Evolutionary conservation across 2,888 invertebrate species (phyloP).

Genomic region (Diabrotica balteata): DNA sequence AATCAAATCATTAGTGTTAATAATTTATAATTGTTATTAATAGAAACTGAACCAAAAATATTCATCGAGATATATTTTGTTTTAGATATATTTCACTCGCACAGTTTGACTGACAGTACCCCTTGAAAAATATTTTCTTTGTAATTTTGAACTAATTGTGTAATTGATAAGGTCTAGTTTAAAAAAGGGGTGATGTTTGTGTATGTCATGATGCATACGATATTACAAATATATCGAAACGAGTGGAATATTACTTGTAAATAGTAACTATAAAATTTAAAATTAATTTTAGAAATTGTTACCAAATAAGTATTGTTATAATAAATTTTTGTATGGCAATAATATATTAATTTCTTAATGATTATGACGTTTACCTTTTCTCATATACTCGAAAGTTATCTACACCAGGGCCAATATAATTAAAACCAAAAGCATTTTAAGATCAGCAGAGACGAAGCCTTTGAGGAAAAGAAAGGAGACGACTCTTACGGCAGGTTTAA

Average conservation of each 20-base stretch:
- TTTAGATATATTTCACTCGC: constrained; percentile 24
- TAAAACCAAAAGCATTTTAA: no score
- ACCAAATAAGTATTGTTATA: constrained; percentile 49
- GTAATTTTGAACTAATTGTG: neutral
- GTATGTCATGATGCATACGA: no score
- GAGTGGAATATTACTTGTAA: constrained; percentile 34
- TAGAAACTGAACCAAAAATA: constrained; percentile 38
- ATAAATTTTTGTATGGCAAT: constrained; percentile 20
- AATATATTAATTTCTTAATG: no score
- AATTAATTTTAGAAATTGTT: constrained; percentile 48
- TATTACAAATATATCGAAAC: neutral
- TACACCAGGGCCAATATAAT: no score
- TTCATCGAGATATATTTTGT: constrained; percentile 36
- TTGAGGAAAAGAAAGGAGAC: no score
- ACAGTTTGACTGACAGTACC: neutral
- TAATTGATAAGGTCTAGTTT: neutral
- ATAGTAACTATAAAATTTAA: constrained; percentile 35
- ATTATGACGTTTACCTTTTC: no score
- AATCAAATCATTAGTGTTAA: constrained; percentile 96
- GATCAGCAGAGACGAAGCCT: no score
- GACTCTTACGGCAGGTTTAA: no score
- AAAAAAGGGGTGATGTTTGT: constrained; percentile 10
- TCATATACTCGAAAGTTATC: no score
- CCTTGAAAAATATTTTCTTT: neutral
- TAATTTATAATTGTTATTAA: constrained; percentile 69